These are phyloP conservation scores for Cebidichthys violaceus DNA, from an alignment of 2,113 vertebrate genomes.

Conservation along the genomic window DNA sequence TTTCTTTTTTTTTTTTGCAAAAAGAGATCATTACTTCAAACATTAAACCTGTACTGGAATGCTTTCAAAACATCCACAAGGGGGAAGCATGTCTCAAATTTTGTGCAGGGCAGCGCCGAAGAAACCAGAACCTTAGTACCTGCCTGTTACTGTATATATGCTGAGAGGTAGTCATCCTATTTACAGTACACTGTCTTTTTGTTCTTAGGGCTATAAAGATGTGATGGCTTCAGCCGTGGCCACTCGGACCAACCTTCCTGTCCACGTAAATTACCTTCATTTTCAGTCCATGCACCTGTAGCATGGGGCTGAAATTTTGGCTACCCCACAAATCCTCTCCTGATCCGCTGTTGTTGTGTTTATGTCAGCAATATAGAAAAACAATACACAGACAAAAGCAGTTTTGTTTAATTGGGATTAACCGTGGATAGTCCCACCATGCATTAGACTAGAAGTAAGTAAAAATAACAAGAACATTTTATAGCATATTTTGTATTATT, in stretches of 20 bases:
- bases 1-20: no score
- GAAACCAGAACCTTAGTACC: not conserved
- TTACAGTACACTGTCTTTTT: constrained; percentile 14
- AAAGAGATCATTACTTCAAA: not conserved
- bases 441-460: not conserved
- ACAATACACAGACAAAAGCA: not conserved
- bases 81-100: constrained; percentile 66
- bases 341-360: constrained; percentile 36
- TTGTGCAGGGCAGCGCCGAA: constrained; percentile 23
- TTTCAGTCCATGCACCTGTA: constrained; percentile 23
- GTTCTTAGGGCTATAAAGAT: constrained; percentile 42
- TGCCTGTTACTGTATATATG: not conserved
- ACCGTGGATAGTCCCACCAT: not conserved
- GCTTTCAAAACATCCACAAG: constrained; percentile 65
- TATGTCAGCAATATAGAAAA: constrained; percentile 10
- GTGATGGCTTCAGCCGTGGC: constrained; percentile 74
- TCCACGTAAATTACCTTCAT: constrained; percentile 62
- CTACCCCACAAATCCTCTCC: constrained; percentile 9
- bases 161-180: not conserved
- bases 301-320: constrained; percentile 24
- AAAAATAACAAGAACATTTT: not conserved
- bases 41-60: not conserved
- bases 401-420: not conserved
- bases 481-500: not conserved
- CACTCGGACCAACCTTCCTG: constrained; percentile 85